Conservation (phyloP, 2,888 invertebrate genomes). For the Dermolepida albohirtum region DNA sequence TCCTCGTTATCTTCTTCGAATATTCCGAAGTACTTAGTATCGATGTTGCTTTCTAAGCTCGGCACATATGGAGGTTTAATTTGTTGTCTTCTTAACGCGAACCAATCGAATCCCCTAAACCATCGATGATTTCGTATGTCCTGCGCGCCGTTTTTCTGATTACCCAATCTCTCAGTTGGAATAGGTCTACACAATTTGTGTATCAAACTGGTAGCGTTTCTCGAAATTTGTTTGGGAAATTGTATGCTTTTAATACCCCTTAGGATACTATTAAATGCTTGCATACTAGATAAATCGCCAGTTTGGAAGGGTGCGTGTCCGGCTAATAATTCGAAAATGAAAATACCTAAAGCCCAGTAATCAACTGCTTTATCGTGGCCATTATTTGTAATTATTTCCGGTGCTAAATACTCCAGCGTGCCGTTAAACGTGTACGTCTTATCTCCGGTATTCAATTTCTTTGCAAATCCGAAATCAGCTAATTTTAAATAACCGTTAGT, state of each 20-base stretch:
- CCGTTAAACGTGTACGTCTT: constrained; percentile 97
- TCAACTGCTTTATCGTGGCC: constrained; percentile 89
- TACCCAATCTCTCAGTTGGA: constrained; percentile 90
- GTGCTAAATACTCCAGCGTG: constrained; percentile 91
- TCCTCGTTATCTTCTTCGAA: constrained; percentile 84
- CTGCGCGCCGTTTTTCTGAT: constrained; percentile 85
- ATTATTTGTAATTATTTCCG: constrained; percentile 91
- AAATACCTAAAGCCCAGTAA: constrained; percentile 93
- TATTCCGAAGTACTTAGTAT: constrained; percentile 88
- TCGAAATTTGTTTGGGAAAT: constrained; percentile 78
- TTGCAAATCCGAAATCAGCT: constrained; percentile 96
- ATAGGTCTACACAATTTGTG: constrained; percentile 85
- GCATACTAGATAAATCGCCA: constrained; percentile 90
- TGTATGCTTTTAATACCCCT: constrained; percentile 91
- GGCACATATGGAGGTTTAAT: constrained; percentile 62
- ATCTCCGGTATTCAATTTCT: constrained; percentile 72
- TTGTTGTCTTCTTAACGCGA: constrained; percentile 75
- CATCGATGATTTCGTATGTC: constrained; percentile 88
- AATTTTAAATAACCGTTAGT: constrained; percentile 88
- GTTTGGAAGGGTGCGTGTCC: constrained; percentile 93
- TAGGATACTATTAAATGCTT: constrained; percentile 92
- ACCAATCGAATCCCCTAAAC: constrained; percentile 94
- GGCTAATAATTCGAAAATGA: constrained; percentile 87
- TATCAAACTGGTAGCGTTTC: constrained; percentile 84
- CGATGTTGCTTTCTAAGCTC: constrained; percentile 74